These are phyloP conservation scores for Corvus cornix DNA, from an alignment of 2,113 vertebrate genomes.

Conservation along the genomic window DNA sequence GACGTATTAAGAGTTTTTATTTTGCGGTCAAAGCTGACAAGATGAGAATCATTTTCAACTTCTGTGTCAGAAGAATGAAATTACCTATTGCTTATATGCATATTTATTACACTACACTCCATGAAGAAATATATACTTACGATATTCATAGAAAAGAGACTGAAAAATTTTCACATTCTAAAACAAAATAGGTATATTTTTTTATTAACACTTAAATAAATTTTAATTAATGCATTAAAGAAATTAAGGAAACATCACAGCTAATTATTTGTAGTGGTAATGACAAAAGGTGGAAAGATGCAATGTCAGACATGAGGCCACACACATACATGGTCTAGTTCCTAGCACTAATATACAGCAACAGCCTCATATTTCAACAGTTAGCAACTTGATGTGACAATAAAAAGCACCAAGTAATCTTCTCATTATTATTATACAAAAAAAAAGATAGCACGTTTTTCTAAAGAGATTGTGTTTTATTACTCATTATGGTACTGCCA, in stretches of 20 bases:
- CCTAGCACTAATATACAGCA: background rate
- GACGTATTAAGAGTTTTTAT: background rate
- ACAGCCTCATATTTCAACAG: constrained; percentile 1
- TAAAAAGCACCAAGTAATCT: constrained; percentile 17
- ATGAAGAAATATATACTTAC: background rate
- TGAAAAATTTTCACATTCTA: background rate
- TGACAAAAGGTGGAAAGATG: background rate
- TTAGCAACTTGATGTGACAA: background rate
- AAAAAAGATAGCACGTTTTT: constrained; percentile 18
- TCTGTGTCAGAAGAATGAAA: background rate
- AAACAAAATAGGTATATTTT: background rate
- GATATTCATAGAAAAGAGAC: background rate
- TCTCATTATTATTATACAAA: background rate
- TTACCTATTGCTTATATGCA: background rate
- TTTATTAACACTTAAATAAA: background rate
- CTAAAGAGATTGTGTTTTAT: constrained; percentile 19
- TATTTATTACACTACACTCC: background rate
- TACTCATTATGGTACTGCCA: constrained; percentile 30
- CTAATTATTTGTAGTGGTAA: background rate
- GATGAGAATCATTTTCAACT: background rate
- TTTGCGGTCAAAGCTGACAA: background rate
- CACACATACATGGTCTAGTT: background rate
- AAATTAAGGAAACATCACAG: background rate
- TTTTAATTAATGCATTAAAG: background rate
- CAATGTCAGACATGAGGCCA: background rate